A percentile compares a stretch with the other conserved stretches of the same genome.
phyloP scores from a whole-genome alignment of 2,888 invertebrate species.

The Coelinius sp. region DNA sequence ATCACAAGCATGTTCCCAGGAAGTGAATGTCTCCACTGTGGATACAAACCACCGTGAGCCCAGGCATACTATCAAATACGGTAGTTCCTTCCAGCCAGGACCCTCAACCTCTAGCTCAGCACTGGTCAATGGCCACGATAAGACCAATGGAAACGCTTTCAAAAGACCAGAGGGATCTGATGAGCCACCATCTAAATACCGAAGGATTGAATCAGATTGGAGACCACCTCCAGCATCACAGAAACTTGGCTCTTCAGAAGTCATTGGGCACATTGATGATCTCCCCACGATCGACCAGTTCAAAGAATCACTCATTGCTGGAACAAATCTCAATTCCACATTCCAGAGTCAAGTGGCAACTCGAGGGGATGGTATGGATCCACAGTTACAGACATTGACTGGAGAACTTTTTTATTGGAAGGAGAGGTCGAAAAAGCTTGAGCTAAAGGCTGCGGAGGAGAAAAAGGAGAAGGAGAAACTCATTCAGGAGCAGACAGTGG shows the following conservation, averaged over 20 bases:
- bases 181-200: neutral
- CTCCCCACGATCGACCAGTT: conserved; percentile 51
- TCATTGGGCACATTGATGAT: conserved; percentile 42
- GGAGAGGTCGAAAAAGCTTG: conserved; percentile 61
- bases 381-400: conserved; percentile 42
- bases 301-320: conserved; percentile 46
- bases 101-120: conserved; percentile 20
- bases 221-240: conserved; percentile 42
- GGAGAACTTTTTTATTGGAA: conserved; percentile 59
- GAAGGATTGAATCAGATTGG: neutral
- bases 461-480: conserved; percentile 55
- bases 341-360: conserved; percentile 37
- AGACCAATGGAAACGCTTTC: neutral
- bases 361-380: neutral
- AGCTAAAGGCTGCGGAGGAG: conserved; percentile 56
- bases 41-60: conserved; percentile 37
- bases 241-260: conserved; percentile 48
- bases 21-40: conserved; percentile 37
- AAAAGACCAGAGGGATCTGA: neutral
- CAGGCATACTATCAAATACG: conserved; percentile 2
- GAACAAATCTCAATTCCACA: conserved; percentile 53
- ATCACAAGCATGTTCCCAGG: conserved; percentile 59
- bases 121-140: neutral
- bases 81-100: neutral
- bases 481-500: conserved; percentile 61